Evolutionary conservation across 2,113 vertebrate genomes (phyloP).

Genomic region (Podocnemis expansa): DNA sequence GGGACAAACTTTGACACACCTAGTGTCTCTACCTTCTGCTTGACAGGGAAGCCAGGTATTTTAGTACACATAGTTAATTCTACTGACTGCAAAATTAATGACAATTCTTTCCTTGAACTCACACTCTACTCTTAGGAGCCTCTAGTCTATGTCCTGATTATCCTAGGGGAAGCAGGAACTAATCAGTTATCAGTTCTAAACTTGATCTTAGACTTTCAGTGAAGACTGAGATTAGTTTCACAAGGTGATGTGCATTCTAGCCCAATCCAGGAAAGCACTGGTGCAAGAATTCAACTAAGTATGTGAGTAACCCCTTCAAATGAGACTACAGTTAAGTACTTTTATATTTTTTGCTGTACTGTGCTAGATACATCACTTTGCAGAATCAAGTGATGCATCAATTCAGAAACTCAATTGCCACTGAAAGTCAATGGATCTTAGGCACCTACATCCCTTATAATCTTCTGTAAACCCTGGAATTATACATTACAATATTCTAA

Average conservation of each 20-base stretch:
- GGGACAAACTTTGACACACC: neutral
- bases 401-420: neutral
- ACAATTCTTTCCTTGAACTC: neutral
- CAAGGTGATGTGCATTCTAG: neutral
- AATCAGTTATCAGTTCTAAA: neutral
- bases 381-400: neutral
- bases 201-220: too few relatives aligned
- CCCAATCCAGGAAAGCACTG: neutral
- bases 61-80: neutral
- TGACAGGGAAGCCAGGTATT: neutral
- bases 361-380: neutral
- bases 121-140: neutral
- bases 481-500: neutral
- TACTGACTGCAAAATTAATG: fast-evolving
- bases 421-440: neutral
- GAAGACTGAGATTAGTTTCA: neutral
- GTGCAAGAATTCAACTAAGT: neutral
- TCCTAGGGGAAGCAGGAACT: neutral
- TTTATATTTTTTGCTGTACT: neutral
- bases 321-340: too few relatives aligned
- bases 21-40: neutral
- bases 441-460: neutral
- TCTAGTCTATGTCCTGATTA: neutral
- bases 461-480: neutral
- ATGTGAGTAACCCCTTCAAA: neutral